Percentiles rank a stretch among this genome's conserved stretches.
Conservation (phyloP, 2,113 vertebrate species). For the Carlito syrichta region DNA sequence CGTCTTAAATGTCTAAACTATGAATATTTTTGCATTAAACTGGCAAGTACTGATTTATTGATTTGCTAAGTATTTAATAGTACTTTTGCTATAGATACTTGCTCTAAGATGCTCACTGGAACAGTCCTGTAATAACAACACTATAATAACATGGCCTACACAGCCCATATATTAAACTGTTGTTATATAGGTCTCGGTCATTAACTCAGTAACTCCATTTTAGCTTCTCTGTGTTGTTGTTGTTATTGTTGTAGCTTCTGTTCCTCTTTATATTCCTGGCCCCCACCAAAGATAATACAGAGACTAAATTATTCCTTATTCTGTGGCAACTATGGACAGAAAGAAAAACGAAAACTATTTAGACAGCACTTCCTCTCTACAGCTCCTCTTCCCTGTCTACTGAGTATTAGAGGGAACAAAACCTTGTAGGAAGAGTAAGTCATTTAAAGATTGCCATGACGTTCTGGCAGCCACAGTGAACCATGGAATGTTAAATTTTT, state of each 20-base stretch:
- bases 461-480: not conserved
- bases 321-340: not conserved
- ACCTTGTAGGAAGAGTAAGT: not conserved
- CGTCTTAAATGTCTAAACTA: not conserved
- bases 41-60: not conserved
- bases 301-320: not conserved
- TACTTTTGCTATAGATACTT: not conserved
- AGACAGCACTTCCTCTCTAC: not conserved
- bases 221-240: not conserved
- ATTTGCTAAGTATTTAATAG: not conserved
- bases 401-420: not conserved
- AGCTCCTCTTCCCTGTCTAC: not conserved
- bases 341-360: not conserved
- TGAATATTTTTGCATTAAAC: not conserved
- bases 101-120: not conserved
- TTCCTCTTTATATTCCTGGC: not conserved
- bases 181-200: not conserved
- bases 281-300: not conserved
- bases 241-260: not conserved
- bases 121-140: not conserved
- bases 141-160: not conserved
- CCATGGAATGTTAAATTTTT: not conserved
- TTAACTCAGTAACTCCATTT: constrained; percentile 20
- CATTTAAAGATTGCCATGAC: not conserved
- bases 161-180: not conserved